Evolutionary conservation across 2,888 invertebrate genomes (phyloP).

Genomic region (Mycalesis mineus): DNA sequence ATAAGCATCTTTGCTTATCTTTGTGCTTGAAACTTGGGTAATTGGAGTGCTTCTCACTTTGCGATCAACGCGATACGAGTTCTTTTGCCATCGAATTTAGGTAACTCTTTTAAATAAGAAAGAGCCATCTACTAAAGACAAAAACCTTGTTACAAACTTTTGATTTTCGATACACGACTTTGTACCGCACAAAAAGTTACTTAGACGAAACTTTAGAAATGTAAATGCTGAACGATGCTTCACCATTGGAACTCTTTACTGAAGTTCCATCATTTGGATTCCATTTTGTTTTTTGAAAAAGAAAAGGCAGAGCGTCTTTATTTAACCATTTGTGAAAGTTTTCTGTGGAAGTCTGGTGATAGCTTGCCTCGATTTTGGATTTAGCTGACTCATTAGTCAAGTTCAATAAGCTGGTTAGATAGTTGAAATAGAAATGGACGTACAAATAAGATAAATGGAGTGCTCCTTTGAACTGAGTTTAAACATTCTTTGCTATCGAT

Average conservation of each 20-base stretch:
- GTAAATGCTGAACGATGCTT: too few relatives aligned
- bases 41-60: constrained; percentile 28
- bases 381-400: constrained; percentile 5
- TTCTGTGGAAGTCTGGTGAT: neutral
- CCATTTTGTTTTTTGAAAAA: neutral
- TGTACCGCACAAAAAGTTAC: too few relatives aligned
- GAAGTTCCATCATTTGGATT: too few relatives aligned
- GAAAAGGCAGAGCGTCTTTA: neutral
- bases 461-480: neutral
- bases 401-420: constrained; percentile 2
- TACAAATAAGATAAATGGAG: constrained; percentile 2
- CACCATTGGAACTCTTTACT: too few relatives aligned
- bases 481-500: neutral
- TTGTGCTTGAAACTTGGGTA: constrained; percentile 25
- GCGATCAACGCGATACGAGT: constrained; percentile 22
- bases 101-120: neutral
- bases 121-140: neutral
- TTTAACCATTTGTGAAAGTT: neutral
- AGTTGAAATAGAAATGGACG: neutral
- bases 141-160: too few relatives aligned
- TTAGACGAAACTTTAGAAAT: too few relatives aligned
- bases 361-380: neutral
- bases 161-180: too few relatives aligned
- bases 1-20: constrained; percentile 22
- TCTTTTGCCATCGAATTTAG: constrained; percentile 5